Evolutionary conservation across 2,113 vertebrate genomes (phyloP), one percentile per base, ranked within the genome.

Genomic region (Kryptolebias marmoratus): DNA sequence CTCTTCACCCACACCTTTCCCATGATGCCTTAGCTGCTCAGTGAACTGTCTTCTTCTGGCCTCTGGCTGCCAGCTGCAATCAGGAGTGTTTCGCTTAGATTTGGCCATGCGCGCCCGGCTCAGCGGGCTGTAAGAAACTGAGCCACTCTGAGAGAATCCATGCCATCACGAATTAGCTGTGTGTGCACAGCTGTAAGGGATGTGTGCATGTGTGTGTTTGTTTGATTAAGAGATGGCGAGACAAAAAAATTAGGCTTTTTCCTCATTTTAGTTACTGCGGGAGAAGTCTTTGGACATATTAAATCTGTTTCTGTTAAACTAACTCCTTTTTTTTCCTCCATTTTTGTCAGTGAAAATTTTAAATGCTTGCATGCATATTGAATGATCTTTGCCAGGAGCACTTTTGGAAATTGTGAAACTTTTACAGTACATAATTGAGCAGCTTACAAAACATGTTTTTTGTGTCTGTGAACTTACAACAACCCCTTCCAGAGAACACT

Each of bases 351-450:
- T 39, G 75, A 79, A 76, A 77, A 2, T n/a, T 67, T 65, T 49
- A 45, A 88, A 90, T 74, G 60, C 68, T 65, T 61, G 50, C 74
- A 82, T 93, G 55, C 74, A 90, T 90, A 88, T 86, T 90, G 80
- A 60, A 88, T 84, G 68, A 81, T 81, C 42, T 71, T 86, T 87
- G 85, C 88, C 85, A 42, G 62, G 36, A 82, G 87, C 83, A 48
- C 69, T 78, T 88, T 82, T 68, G 61, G 69, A 80, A 85, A 86
- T 87, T 16, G 54, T 72, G 55, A 87, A 74, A 86, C 83, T 85
- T 81, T 90, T 83, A 75, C 72, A 68, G 71, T 82, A 81, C 85
- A 91, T 92, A 88, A 88, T 77, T 91, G 73, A 92, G 80, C 73
- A 59, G 69, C 58, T 75, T 80, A 72, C 73, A 68, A 77, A 84